Percentiles rank a stretch among this genome's conserved stretches.
phyloP scores from a whole-genome alignment of 2,797 vertebrate genomes.

The Chaetodon trifasciatus region DNA sequence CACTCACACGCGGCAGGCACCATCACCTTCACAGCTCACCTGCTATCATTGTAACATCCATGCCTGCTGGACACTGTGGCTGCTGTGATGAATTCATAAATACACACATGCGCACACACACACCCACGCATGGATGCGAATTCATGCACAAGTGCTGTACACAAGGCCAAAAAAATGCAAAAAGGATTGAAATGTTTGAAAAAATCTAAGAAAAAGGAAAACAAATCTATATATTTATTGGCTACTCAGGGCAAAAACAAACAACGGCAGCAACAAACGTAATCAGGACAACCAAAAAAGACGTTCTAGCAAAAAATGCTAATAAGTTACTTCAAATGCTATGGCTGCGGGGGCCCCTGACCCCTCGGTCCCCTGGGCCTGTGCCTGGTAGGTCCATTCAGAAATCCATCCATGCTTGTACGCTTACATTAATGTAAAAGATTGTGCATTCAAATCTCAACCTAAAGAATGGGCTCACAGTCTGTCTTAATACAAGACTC shows the following conservation, averaged over 20 bases:
- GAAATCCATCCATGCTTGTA: neutral
- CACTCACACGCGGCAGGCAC: slow-evolving; percentile 59
- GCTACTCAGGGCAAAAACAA: neutral
- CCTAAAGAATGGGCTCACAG: neutral
- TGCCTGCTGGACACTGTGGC: slow-evolving; percentile 75
- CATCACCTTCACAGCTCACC: slow-evolving; percentile 84
- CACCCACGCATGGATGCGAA: slow-evolving; percentile 24
- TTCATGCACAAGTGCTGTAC: neutral
- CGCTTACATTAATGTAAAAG: neutral
- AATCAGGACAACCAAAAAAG: neutral
- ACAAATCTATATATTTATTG: no score
- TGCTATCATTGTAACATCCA: slow-evolving; percentile 74
- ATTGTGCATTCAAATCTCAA: neutral
- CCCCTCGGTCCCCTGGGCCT: neutral
- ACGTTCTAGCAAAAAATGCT: neutral
- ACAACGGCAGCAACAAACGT: neutral
- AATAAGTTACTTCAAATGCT: neutral
- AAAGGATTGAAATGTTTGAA: neutral
- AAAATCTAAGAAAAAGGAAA: no score
- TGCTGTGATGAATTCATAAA: slow-evolving; percentile 71
- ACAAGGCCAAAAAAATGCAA: neutral
- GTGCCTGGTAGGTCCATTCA: neutral
- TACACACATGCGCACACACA: slow-evolving; percentile 40
- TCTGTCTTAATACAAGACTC: neutral
- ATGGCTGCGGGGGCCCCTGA: neutral